These are phyloP conservation scores for Drosophila subpulchrella DNA, from an alignment of 1,140 invertebrate genomes.

Conservation along the genomic window DNA sequence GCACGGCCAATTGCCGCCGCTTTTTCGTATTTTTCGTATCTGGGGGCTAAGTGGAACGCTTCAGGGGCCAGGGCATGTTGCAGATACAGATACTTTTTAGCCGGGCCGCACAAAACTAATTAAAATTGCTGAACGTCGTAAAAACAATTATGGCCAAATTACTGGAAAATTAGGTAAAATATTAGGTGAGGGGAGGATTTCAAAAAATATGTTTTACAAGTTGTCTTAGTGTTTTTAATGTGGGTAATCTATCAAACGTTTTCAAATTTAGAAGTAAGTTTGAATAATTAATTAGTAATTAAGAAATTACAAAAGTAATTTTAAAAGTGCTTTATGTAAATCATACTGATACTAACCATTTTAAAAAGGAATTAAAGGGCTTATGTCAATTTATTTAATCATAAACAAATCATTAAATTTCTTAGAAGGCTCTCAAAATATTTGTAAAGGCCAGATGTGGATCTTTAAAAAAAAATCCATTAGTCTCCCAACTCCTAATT, in stretches of 20 bases:
- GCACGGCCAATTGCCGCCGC: conserved; percentile 53
- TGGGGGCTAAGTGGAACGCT: conserved; percentile 38
- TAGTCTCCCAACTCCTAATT: conserved; percentile 17
- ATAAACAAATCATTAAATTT: too few species aligned
- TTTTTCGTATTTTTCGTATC: conserved; percentile 4
- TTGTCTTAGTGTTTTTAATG: background rate
- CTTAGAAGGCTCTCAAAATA: background rate
- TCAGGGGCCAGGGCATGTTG: conserved; percentile 8
- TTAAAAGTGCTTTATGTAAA: too few species aligned
- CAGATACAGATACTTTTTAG: conserved; percentile 21
- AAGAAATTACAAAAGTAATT: too few species aligned
- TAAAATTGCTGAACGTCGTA: conserved; percentile 58
- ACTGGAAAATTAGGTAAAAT: conserved; percentile 47
- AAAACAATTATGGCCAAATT: conserved; percentile 56
- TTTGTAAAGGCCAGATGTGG: too few species aligned
- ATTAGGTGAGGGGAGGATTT: background rate
- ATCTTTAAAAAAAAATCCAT: too few species aligned
- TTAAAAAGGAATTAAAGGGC: too few species aligned
- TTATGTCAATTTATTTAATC: too few species aligned
- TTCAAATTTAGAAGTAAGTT: too few species aligned
- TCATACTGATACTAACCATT: too few species aligned
- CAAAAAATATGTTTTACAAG: conserved; percentile 5
- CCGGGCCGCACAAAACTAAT: conserved; percentile 53
- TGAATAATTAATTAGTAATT: too few species aligned
- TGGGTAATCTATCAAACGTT: too few species aligned